A percentile compares a stretch with the other conserved stretches of the same genome.
phyloP scores from a whole-genome alignment of 2,797 vertebrate genomes.

The Moxostoma hubbsi region DNA sequence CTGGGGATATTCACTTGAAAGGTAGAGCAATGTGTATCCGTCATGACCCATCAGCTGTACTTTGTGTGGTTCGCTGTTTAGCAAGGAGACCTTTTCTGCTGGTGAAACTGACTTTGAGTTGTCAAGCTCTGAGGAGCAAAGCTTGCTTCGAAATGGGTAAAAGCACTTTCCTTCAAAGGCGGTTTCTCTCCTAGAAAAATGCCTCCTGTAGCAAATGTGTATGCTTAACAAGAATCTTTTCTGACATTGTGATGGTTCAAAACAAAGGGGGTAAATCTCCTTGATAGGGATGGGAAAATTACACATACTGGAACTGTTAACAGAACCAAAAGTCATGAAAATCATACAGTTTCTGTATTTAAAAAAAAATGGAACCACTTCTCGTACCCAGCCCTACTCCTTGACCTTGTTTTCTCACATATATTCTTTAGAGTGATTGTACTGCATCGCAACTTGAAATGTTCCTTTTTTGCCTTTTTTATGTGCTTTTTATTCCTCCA shows the following conservation, averaged over 20 bases:
- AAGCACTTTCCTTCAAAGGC: background rate
- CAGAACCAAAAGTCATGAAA: no score
- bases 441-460: background rate
- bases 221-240: background rate
- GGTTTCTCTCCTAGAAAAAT: background rate
- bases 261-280: background rate
- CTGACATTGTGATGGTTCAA: background rate
- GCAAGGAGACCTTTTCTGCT: slow-evolving; percentile 66
- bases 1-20: slow-evolving; percentile 77
- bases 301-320: no score
- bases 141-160: slow-evolving; percentile 10
- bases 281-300: background rate
- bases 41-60: slow-evolving; percentile 57
- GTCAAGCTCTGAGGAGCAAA: slow-evolving; percentile 9
- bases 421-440: background rate
- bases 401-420: background rate
- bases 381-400: background rate
- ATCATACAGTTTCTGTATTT: no score
- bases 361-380: no score
- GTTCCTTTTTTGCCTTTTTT: background rate
- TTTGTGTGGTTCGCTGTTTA: slow-evolving; percentile 68
- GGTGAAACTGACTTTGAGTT: slow-evolving; percentile 39
- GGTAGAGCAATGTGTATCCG: slow-evolving; percentile 78
- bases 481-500: background rate
- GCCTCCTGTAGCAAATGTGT: background rate